Base-by-base conservation (phyloP, 2,797 vertebrate species). In the Aratinga solstitialis region DNA sequence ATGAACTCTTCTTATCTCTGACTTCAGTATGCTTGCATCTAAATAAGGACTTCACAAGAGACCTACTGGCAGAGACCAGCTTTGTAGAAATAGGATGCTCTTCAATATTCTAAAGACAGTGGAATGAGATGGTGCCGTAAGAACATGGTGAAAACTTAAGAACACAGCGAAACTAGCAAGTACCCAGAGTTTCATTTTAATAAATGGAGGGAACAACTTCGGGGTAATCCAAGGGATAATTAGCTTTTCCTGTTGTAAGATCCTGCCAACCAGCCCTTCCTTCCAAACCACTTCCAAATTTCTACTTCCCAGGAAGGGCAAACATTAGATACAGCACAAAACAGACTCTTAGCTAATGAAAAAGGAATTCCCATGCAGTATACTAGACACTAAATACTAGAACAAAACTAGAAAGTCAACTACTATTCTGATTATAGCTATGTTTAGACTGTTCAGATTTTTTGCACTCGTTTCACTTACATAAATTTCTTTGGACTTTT, bases 321-420 rank as follows among this genome's bases (percentile, higher is more conserved):
- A 93, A 83, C 54, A 34, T 68, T 23, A 81, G 62, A 94, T 69
- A 91, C 1, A 75, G 80, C 87, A 69, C 87, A 93, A 91, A 90
- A 11, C 53, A n/a, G 42, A 12, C 53, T 87, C 89, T 88, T 76
- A 84, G 63, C 63, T 94, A 87, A 94, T 84, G 79, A 92, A 76
- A 92, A 94, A 95, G 47, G 71, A 78, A 94, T 92, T 89, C 50
- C 21, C 42, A n/a, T 32, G 76, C 53, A 48, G 7, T 4, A 7
- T 68, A 68, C 75, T 43, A 79, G 50, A n/a, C 53, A 63, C 40
- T 74, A 85, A 87, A 84, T 48, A 83, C 51, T 15, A 66, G 11
- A 76, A 79, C 50, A 79, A 78, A 92, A 84, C 45, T 74, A 87
- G 74, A 89, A 73, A 87, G 78, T 48, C 75, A 85, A 67, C 27